A percentile compares a stretch with the other conserved stretches of the same genome.
Evolutionary conservation across 2,888 invertebrate species (phyloP).

Genomic region (Aethes cnicana): DNA sequence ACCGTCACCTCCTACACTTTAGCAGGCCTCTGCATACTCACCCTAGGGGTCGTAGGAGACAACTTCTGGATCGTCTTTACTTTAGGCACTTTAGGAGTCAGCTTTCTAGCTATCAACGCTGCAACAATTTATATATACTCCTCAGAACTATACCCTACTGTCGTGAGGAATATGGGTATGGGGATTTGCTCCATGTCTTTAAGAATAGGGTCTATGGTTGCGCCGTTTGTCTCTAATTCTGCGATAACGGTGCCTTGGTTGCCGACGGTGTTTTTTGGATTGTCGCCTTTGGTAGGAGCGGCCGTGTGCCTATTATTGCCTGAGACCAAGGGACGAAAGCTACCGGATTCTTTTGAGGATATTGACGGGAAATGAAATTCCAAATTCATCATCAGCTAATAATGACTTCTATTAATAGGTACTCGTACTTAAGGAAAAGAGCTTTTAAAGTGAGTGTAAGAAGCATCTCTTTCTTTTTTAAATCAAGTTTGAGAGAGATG

Average conservation of each 20-base stretch:
- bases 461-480: too few species aligned
- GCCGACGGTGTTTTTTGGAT: constrained; percentile 88
- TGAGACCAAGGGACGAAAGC: constrained; percentile 87
- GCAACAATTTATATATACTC: constrained; percentile 92
- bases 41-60: constrained; percentile 80
- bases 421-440: too few species aligned
- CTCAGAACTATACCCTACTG: constrained; percentile 94
- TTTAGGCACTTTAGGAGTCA: constrained; percentile 88
- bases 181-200: constrained; percentile 92
- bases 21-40: constrained; percentile 83
- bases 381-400: too few species aligned
- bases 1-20: constrained; percentile 82
- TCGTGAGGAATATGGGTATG: constrained; percentile 92
- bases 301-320: constrained; percentile 86
- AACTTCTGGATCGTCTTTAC: constrained; percentile 80
- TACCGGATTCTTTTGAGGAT: constrained; percentile 90
- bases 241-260: constrained; percentile 79
- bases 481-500: too few species aligned
- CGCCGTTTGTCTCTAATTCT: constrained; percentile 89
- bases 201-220: constrained; percentile 91
- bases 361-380: too few species aligned
- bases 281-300: constrained; percentile 85
- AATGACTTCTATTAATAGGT: too few species aligned
- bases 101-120: constrained; percentile 90
- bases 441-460: too few species aligned